Conservation (phyloP, 2,797 vertebrate genomes). For the Poecilia picta region DNA sequence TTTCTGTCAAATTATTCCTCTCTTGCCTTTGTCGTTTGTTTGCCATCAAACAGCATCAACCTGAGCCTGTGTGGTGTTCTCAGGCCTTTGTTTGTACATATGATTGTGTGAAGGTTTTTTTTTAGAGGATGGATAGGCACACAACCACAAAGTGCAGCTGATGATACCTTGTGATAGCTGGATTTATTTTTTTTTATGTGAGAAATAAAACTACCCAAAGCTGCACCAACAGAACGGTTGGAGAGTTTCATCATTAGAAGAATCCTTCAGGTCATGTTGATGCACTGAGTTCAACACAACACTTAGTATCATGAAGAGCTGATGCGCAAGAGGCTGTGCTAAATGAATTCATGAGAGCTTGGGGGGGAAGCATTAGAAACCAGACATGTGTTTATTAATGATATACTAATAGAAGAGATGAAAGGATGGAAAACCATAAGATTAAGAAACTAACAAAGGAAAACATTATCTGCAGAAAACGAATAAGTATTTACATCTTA, state of each 20-base stretch:
- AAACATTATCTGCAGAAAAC: too few species aligned
- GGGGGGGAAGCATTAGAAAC: slow-evolving; percentile 13
- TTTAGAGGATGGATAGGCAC: slow-evolving; percentile 40
- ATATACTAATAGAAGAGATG: neutral
- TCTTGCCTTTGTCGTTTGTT: slow-evolving; percentile 70
- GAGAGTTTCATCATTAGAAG: slow-evolving; percentile 53
- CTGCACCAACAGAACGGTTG: slow-evolving; percentile 57
- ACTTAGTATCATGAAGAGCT: slow-evolving; percentile 45
- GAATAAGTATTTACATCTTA: neutral
- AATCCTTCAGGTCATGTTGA: neutral
- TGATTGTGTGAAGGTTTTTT: slow-evolving; percentile 40
- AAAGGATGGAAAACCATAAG: neutral
- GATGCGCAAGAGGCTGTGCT: neutral
- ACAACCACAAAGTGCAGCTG: slow-evolving; percentile 47
- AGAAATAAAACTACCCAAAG: slow-evolving; percentile 48
- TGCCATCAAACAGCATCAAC: slow-evolving; percentile 63
- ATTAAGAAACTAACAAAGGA: neutral
- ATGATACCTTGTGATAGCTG: slow-evolving; percentile 56
- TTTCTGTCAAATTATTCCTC: slow-evolving; percentile 72
- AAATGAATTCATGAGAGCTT: slow-evolving; percentile 7
- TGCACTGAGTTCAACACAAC: slow-evolving; percentile 33
- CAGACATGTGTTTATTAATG: neutral
- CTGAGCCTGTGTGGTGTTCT: slow-evolving; percentile 52
- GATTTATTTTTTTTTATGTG: slow-evolving; percentile 62
- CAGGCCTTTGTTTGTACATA: slow-evolving; percentile 53